Evolutionary conservation across 2,888 invertebrate species (phyloP).

Genomic region (Zelleria hepariella): DNA sequence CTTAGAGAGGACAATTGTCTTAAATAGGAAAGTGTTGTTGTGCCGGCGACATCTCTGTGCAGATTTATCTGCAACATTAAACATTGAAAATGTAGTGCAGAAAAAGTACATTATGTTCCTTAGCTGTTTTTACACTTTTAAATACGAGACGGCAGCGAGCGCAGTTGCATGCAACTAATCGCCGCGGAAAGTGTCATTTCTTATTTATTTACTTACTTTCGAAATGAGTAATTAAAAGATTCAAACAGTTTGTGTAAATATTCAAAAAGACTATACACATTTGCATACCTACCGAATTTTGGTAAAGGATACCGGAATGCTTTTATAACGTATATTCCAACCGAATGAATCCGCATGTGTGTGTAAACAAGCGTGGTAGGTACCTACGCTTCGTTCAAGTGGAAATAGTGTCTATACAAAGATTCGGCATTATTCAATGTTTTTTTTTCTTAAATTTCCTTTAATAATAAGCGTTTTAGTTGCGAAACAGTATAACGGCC

Average conservation of each 20-base stretch:
- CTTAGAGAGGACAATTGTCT: background rate
- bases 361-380: background rate
- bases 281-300: too few species aligned
- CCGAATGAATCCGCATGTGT: background rate
- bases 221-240: background rate
- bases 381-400: background rate
- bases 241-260: too few species aligned
- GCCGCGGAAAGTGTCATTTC: background rate
- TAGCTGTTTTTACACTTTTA: background rate
- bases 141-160: background rate
- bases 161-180: background rate
- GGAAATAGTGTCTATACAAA: background rate
- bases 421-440: background rate
- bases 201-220: background rate
- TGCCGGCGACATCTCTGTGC: background rate
- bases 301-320: too few species aligned
- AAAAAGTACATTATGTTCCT: slow-evolving; percentile 2
- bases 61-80: background rate
- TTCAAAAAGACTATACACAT: too few species aligned
- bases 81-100: background rate
- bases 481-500: too few species aligned
- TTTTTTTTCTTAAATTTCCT: background rate
- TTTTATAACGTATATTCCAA: too few species aligned
- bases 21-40: background rate
- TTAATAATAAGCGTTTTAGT: background rate